Base-by-base conservation (phyloP, 2,888 invertebrate species). In the Synanthedon formicaeformis region DNA sequence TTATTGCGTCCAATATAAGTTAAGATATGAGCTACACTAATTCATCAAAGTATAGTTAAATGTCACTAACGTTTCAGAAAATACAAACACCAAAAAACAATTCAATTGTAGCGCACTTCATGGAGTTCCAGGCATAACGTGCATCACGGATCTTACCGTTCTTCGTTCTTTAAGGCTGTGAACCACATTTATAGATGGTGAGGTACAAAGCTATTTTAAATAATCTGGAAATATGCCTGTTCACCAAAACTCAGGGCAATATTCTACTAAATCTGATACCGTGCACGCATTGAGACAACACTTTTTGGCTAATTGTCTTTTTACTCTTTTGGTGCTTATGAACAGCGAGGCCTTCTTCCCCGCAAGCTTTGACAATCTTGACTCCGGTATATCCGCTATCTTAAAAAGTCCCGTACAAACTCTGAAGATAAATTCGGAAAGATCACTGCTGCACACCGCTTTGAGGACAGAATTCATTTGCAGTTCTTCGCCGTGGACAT, bases 211-310 rank as follows among this genome's bases (percentile, higher is more conserved):
- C 34, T 34, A 34, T 34, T 34, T 34, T 2, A 34, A 34, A 34
- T 10, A 8, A 3, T 10, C 23, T 23, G 23, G 5, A 4, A 23
- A 23, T 23, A 23, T 34, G 2, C 10, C 34, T 34, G 11, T 63
- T 81, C 78, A 83, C 80, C 81, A 83, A 54, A 69, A 71, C 40
- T 81, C 79, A 11, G 82, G 80, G 59, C 86, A 86, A 56, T 83
- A 85, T 48, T 79, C 67, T 13, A 83, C 59, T n/a, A 86, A 60
- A 57, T 83, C 72, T 2, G 75, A 65, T 12, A 85, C 63, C 0
- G 78, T 73, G 54, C 86, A 86, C 0, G 81, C 62, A 11, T 61
- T 66, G 2, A 65, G 54, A 54, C 86, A 86, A 60, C 86, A 86
- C 55, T 81, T 75, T 48, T 80, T 72, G 0, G 62, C 77, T 3